Percentiles rank a stretch among this genome's conserved stretches.
phyloP scores from a whole-genome alignment of 2,888 invertebrate species.

The Drosophila peninsularis region DNA sequence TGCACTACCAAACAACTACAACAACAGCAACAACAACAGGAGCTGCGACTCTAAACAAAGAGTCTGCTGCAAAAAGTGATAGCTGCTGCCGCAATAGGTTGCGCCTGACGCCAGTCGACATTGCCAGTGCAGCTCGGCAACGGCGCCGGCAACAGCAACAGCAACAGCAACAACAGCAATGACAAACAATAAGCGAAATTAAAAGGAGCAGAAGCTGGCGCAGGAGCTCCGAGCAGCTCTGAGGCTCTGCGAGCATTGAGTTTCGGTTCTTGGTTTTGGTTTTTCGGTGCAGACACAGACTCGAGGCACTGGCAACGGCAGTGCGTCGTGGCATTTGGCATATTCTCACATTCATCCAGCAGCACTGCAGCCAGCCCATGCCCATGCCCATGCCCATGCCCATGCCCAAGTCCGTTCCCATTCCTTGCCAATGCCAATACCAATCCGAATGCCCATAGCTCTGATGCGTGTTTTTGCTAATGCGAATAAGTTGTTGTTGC shows the following conservation, averaged over 20 bases:
- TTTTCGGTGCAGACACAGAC: conserved; percentile 42
- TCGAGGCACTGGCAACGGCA: conserved; percentile 25
- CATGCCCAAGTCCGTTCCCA: conserved; percentile 14
- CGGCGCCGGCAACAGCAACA: conserved; percentile 44
- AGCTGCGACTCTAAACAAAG: conserved; percentile 50
- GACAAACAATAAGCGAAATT: conserved; percentile 69
- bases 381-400: conserved; percentile 23
- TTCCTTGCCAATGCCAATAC: conserved; percentile 49
- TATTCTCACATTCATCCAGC: conserved; percentile 64
- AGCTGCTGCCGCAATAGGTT: conserved; percentile 48
- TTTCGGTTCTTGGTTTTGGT: conserved; percentile 55
- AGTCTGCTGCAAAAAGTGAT: conserved; percentile 61
- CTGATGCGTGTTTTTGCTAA: conserved; percentile 73
- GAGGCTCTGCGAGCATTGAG: conserved; percentile 48
- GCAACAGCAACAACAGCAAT: conserved; percentile 36
- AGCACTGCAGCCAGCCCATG: conserved; percentile 6
- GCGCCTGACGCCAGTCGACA: conserved; percentile 65
- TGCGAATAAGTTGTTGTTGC: conserved; percentile 71
- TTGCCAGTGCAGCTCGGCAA: conserved; percentile 46
- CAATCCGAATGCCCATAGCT: conserved; percentile 46
- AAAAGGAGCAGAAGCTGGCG: conserved; percentile 41
- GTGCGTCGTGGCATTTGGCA: conserved; percentile 63
- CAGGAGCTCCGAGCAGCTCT: conserved; percentile 19
- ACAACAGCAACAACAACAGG: conserved; percentile 17
- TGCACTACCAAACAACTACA: conserved; percentile 56